Evolutionary conservation across 1,140 invertebrate species (phyloP).

Genomic region (Adelges cooleyi): DNA sequence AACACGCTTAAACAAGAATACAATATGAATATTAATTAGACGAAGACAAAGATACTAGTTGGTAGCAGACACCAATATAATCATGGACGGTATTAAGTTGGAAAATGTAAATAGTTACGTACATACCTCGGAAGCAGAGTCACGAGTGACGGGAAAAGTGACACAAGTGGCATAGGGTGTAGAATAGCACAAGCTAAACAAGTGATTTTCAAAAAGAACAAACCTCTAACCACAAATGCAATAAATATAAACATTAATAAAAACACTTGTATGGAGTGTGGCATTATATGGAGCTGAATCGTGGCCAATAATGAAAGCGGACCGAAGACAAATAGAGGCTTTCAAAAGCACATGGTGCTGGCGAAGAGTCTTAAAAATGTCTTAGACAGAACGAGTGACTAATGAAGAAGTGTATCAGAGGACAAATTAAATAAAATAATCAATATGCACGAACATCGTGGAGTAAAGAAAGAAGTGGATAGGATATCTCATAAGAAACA

Average conservation of each 20-base stretch:
- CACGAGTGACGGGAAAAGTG: no score
- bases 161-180: no score
- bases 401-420: constrained; percentile 10
- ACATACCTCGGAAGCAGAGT: no score
- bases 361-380: constrained; percentile 31
- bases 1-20: no score
- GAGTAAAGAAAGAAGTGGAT: not conserved
- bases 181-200: no score
- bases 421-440: not conserved
- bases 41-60: no score
- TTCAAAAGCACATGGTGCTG: constrained; percentile 35
- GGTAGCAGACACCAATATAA: no score
- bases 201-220: no score
- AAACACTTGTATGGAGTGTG: constrained; percentile 19
- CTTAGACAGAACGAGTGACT: constrained; percentile 10
- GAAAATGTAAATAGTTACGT: no score
- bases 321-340: constrained; percentile 31
- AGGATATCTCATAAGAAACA: constrained; percentile 6
- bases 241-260: constrained; percentile 1
- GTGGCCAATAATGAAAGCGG: constrained; percentile 32
- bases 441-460: not conserved
- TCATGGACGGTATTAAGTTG: no score
- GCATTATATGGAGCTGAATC: constrained; percentile 30
- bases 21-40: no score
- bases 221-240: no score